Percentiles rank a stretch among this genome's conserved stretches.
Evolutionary conservation across 2,797 vertebrate genomes (phyloP).

Genomic region (Morus bassanus): DNA sequence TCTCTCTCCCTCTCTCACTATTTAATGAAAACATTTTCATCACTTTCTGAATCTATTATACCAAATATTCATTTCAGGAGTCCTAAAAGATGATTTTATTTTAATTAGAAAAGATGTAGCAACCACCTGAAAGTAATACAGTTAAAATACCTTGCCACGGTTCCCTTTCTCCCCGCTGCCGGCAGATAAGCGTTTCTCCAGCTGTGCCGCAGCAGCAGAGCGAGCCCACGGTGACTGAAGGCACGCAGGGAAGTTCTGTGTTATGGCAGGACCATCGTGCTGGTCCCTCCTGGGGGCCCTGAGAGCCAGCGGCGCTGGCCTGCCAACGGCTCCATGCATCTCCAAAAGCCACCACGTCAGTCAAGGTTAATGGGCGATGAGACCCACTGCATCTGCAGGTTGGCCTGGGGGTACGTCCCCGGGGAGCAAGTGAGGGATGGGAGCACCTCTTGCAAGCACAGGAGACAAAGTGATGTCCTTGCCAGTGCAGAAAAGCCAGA

Average conservation of each 20-base stretch:
- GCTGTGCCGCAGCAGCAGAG: fast-evolving
- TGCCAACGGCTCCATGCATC: neutral
- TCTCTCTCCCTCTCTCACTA: conserved; percentile 62
- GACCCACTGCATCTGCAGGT: neutral
- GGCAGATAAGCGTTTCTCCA: neutral
- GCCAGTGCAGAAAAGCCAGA: neutral
- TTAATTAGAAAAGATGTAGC: conserved; percentile 75
- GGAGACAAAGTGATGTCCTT: neutral
- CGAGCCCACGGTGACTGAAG: neutral
- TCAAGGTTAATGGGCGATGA: neutral
- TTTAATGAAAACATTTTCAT: conserved; percentile 82
- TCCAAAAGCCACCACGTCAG: fast-evolving
- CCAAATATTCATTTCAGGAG: conserved; percentile 72
- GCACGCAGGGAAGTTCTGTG: neutral
- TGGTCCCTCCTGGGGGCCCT: neutral
- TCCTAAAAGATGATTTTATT: conserved; percentile 72
- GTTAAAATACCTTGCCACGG: conserved; percentile 36
- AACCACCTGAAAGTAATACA: conserved; percentile 66
- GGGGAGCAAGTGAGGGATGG: neutral
- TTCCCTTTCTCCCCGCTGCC: neutral
- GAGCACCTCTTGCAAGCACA: neutral
- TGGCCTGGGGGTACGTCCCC: fast-evolving
- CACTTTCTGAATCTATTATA: conserved; percentile 75
- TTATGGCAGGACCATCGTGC: fast-evolving
- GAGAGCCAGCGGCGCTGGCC: neutral